Evolutionary conservation across 2,797 vertebrate genomes (phyloP), one percentile per base, ranked within the genome.

Genomic region (Hyperoplus lanceolatus): DNA sequence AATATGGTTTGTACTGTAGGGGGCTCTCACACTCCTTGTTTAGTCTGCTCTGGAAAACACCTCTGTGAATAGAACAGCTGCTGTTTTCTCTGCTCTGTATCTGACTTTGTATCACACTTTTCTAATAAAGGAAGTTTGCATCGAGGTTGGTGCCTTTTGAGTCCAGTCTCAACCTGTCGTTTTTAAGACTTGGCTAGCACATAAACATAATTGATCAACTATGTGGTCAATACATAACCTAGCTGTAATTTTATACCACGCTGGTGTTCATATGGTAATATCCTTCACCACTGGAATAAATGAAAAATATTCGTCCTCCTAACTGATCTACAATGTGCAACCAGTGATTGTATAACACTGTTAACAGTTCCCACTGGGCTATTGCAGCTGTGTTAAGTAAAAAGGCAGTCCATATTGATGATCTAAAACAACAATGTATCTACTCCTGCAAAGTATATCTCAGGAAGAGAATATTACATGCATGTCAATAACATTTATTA

Each of bases 81-180:
- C 65, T 77, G 70, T 87, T 46, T 80, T 75, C 49, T 81, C 62
- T 64, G 76, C 57, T 92, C 46, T 94, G 87, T 89, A 87, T 90
- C 58, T 91, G 84, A 87, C 51, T 84, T 73, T 94, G 90, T 94
- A 88, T 83, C 81, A 85, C 80, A 81, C 49, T 48, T 92, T 89
- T 90, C 79, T 75, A 94, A 95, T 95, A 94, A 95, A 95, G 79
- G 72, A 91, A 73, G 45, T 90, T 88, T 93, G 83, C 87, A 92
- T 93, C 69, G 68, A 90, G 87, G 79, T 89, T 89, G 92, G 76
- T 92, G 90, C 82, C 82, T 77, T 83, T 84, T 85, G 79, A 92
- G 90, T 85, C 90, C 84, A 88, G 87, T 92, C 80, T 92, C 91
- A 89, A 81, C 82, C 73, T 92, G 72, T 78, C 89, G 75, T 92